Conservation (phyloP, 2,797 vertebrate species). For the Valencia hispanica region DNA sequence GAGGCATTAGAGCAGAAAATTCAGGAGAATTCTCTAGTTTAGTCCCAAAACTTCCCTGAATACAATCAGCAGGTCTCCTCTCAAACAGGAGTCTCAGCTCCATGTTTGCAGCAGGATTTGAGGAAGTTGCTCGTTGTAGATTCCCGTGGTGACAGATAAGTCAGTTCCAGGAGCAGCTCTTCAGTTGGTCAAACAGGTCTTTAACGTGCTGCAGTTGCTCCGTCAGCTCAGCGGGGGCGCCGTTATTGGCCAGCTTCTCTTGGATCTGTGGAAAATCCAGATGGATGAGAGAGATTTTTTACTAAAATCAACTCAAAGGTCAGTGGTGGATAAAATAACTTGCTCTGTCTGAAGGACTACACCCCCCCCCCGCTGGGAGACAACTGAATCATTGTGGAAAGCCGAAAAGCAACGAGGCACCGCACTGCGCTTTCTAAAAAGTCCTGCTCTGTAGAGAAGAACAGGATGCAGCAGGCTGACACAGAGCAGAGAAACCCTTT, state of each 20-base stretch:
- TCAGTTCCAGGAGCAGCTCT: conserved; percentile 76
- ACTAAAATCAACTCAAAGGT: not conserved
- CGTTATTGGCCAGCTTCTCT: conserved; percentile 68
- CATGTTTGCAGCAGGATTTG: not conserved
- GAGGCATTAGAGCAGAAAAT: not conserved
- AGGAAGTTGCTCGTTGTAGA: not conserved
- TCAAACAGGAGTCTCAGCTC: not conserved
- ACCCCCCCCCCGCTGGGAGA: too few relatives aligned
- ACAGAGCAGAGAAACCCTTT: not conserved
- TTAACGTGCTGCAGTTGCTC: conserved; percentile 74
- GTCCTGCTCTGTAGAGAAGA: conserved; percentile 59
- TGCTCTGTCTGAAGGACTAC: too few relatives aligned
- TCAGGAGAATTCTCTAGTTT: not conserved
- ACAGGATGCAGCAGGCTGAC: conserved; percentile 3
- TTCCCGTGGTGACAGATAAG: not conserved
- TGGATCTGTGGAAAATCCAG: conserved; percentile 61
- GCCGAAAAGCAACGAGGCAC: not conserved
- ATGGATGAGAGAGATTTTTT: not conserved
- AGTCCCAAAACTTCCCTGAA: not conserved
- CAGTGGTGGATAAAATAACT: too few relatives aligned
- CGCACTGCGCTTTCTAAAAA: not conserved
- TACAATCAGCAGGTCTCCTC: not conserved
- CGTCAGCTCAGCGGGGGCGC: conserved; percentile 56
- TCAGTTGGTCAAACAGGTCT: conserved; percentile 66
- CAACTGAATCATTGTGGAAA: not conserved